These are phyloP conservation scores for Dolichallabes microphthalmus DNA, from an alignment of 2,113 vertebrate genomes.

Conservation along the genomic window DNA sequence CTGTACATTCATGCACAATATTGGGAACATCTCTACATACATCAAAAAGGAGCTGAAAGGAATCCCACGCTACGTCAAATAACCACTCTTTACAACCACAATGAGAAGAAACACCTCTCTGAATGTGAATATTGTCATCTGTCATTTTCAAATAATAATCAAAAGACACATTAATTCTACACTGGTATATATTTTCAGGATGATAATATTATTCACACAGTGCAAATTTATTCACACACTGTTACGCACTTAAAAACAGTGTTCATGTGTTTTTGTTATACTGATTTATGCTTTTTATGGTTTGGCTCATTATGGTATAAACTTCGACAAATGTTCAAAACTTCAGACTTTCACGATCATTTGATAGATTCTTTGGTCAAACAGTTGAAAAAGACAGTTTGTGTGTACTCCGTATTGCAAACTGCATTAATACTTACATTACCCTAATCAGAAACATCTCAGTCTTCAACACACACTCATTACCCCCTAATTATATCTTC, in stretches of 20 bases:
- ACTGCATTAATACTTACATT: background rate
- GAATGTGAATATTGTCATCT: no score
- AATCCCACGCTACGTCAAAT: no score
- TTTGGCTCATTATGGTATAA: background rate
- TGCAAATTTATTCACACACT: background rate
- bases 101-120: no score
- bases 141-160: no score
- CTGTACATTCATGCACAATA: no score
- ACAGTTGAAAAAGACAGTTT: background rate
- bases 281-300: background rate
- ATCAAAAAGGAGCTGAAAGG: no score
- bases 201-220: no score
- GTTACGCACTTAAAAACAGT: background rate
- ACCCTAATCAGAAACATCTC: slow-evolving; percentile 6
- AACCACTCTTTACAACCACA: no score
- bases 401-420: background rate
- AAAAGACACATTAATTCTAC: background rate
- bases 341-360: background rate
- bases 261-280: background rate
- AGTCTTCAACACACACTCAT: background rate
- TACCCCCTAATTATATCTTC: slow-evolving; percentile 13
- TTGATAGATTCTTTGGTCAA: background rate
- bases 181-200: background rate
- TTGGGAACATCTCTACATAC: no score
- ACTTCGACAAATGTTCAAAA: background rate